Conservation (phyloP, 2,797 vertebrate genomes). For the Notamacropus eugenii region DNA sequence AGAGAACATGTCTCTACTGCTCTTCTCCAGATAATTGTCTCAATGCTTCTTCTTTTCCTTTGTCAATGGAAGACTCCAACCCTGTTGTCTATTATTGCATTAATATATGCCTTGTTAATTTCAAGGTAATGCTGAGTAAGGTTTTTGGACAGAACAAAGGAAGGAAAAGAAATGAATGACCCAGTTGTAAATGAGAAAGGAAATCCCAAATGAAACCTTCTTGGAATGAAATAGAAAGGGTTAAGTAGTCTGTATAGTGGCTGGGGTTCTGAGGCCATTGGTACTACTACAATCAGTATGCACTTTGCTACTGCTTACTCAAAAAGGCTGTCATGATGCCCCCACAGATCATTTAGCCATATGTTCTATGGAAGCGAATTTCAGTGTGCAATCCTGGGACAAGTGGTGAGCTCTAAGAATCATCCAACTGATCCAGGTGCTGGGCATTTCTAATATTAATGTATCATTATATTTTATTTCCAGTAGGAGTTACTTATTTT, state of each 20-base stretch:
- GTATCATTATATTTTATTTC: not conserved
- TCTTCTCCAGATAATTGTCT: not conserved
- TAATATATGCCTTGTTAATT: not conserved
- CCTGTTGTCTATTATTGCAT: not conserved
- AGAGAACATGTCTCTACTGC: not conserved
- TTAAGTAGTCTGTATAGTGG: not conserved
- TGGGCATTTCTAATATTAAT: not conserved
- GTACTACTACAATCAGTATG: too few relatives aligned
- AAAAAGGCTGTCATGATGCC: not conserved
- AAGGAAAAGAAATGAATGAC: conserved; percentile 34
- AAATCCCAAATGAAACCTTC: conserved; percentile 36
- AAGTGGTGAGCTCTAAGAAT: not conserved
- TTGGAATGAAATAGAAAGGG: conserved; percentile 22
- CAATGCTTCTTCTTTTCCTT: not conserved
- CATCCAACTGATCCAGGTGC: not conserved
- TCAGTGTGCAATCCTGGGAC: not conserved
- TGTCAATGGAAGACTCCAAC: not conserved
- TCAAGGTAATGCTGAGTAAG: conserved; percentile 23
- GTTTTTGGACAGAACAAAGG: conserved; percentile 33
- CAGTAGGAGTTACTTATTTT: not conserved
- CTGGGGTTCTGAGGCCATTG: not conserved
- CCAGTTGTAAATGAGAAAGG: conserved; percentile 18
- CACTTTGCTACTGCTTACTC: not conserved
- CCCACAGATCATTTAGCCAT: too few relatives aligned
- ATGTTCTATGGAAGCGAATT: not conserved